These are phyloP conservation scores for Bovichtus variegatus DNA, from an alignment of 2,797 vertebrate species.

Conservation along the genomic window DNA sequence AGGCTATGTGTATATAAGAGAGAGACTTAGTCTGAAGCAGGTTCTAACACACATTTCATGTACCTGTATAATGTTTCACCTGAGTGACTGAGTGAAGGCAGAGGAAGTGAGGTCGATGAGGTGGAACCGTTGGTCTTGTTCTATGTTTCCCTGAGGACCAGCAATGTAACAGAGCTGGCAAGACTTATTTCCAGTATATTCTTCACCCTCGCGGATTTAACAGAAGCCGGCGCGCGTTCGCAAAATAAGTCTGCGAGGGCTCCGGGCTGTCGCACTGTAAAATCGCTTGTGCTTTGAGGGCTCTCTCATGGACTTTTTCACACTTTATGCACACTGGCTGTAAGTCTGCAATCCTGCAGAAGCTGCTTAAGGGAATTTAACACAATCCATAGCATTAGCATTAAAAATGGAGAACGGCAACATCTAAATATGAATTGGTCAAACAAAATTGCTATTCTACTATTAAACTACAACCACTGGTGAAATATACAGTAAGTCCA, in stretches of 20 bases:
- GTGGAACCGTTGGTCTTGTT: slow-evolving; percentile 78
- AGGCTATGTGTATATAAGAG: neutral
- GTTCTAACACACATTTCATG: slow-evolving; percentile 23
- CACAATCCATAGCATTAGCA: neutral
- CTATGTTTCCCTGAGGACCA: slow-evolving; percentile 70
- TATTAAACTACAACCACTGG: neutral
- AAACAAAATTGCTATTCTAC: neutral
- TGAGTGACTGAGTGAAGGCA: slow-evolving; percentile 57
- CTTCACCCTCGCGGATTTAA: slow-evolving; percentile 38
- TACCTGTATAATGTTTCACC: slow-evolving; percentile 59
- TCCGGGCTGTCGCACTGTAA: slow-evolving; percentile 37
- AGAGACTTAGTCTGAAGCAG: slow-evolving; percentile 4
- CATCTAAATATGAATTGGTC: neutral
- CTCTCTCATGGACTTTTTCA: slow-evolving; percentile 44
- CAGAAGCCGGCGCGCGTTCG: slow-evolving; percentile 14
- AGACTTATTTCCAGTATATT: slow-evolving; percentile 57
- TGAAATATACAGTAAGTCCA: neutral
- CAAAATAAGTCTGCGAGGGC: slow-evolving; percentile 27
- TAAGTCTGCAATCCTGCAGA: slow-evolving; percentile 29
- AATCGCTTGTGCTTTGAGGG: slow-evolving; percentile 35
- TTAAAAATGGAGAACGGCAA: neutral
- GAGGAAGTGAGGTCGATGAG: slow-evolving; percentile 76
- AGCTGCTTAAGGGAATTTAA: slow-evolving; percentile 12
- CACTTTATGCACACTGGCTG: slow-evolving; percentile 31
- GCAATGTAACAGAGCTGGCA: slow-evolving; percentile 57